Percentiles rank a stretch among this genome's conserved stretches.
These are phyloP conservation scores for Turdus rufiventris DNA, from an alignment of 2,113 vertebrate species.

Conservation along the genomic window DNA sequence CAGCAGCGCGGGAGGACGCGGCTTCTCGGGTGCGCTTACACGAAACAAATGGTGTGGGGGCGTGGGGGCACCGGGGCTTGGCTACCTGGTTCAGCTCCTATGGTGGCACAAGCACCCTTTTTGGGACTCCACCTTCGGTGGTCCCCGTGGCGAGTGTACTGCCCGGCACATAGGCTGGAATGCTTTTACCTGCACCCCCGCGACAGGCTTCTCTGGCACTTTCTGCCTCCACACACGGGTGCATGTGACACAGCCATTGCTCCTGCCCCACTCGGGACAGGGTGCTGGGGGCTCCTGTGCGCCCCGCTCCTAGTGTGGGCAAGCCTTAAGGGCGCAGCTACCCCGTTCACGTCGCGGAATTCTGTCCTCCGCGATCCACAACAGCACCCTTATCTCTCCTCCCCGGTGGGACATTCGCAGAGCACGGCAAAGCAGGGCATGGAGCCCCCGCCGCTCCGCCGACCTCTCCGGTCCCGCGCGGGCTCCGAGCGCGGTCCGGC, in stretches of 20 bases:
- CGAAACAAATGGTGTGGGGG: not conserved
- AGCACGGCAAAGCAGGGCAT: rapidly evolving
- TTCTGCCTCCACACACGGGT: not conserved
- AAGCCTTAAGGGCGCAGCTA: not conserved
- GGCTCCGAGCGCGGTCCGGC: not conserved
- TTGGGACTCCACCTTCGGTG: not conserved
- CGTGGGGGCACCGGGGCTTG: not conserved
- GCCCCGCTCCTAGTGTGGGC: rapidly evolving
- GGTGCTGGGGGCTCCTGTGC: too few relatives aligned
- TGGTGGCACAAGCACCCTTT: not conserved
- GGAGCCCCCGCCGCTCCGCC: rapidly evolving
- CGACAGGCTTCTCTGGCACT: too few relatives aligned
- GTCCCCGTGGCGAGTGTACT: rapidly evolving
- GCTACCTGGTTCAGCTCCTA: not conserved
- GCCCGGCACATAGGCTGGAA: rapidly evolving
- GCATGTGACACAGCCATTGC: rapidly evolving
- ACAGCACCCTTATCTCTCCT: not conserved
- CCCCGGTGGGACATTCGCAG: too few relatives aligned
- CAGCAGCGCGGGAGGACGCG: not conserved
- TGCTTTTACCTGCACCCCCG: rapidly evolving
- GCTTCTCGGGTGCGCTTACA: not conserved
- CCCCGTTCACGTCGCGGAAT: not conserved
- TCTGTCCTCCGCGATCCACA: not conserved
- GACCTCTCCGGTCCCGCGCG: not conserved
- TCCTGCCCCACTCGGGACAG: not conserved